These are phyloP conservation scores for Rousettus leschenaultii DNA, from an alignment of 2,113 vertebrate genomes.

Conservation along the genomic window DNA sequence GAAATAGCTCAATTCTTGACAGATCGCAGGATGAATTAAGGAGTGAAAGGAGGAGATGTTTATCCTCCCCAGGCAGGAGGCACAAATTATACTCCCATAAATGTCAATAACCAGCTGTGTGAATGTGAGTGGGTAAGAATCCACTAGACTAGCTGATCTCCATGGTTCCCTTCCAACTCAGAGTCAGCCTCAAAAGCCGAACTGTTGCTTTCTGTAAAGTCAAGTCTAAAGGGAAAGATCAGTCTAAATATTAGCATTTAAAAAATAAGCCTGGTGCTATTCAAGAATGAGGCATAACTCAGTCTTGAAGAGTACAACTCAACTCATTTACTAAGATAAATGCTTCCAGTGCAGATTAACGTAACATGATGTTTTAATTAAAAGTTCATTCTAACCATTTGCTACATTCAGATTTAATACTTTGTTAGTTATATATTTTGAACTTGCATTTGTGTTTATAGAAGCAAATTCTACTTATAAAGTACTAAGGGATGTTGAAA, in stretches of 20 bases:
- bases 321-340: constrained; percentile 26
- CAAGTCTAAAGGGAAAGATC: neutral
- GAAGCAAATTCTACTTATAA: neutral
- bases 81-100: neutral
- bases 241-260: neutral
- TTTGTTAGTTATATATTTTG: constrained; percentile 3
- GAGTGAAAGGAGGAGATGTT: neutral
- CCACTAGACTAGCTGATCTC: neutral
- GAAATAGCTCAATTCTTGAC: neutral
- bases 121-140: neutral
- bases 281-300: constrained; percentile 29
- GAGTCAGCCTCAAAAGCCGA: neutral
- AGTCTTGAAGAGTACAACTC: neutral
- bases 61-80: neutral
- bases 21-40: neutral
- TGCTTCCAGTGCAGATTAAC: neutral
- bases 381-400: constrained; percentile 50
- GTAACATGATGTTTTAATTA: neutral
- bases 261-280: neutral
- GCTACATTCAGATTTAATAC: neutral
- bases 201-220: neutral
- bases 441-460: constrained; percentile 4
- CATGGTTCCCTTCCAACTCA: neutral
- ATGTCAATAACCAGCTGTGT: neutral
- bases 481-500: neutral